Conservation (phyloP, 2,797 vertebrate species). For the Oreortyx pictus region DNA sequence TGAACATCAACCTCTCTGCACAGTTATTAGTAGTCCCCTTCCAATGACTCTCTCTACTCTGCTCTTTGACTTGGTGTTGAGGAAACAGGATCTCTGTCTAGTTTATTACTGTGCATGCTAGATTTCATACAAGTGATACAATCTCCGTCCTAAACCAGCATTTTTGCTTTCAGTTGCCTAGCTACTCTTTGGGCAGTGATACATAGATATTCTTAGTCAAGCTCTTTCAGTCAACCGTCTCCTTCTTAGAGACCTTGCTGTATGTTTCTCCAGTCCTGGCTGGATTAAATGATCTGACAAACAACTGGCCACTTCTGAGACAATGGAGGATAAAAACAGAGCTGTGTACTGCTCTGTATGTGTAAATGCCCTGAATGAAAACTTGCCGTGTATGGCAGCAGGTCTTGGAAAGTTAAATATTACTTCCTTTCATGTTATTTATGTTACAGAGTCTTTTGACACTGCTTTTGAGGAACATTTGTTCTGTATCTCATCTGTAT, state of each 20-base stretch:
- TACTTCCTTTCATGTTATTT: background rate
- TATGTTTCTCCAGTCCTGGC: rapidly evolving
- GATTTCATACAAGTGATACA: background rate
- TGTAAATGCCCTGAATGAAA: background rate
- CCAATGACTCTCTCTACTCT: background rate
- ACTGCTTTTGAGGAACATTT: background rate
- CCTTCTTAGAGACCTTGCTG: background rate
- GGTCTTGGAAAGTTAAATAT: background rate
- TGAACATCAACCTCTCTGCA: background rate
- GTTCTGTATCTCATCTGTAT: background rate
- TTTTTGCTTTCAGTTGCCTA: background rate
- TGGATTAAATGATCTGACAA: background rate
- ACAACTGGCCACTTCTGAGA: background rate
- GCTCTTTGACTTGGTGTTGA: background rate
- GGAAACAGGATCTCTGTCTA: background rate
- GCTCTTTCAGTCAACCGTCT: background rate
- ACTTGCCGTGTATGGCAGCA: rapidly evolving
- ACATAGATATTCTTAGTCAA: background rate
- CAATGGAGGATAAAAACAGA: background rate
- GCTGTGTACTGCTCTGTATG: background rate
- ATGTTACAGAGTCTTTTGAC: background rate
- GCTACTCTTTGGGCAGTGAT: background rate
- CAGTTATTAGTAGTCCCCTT: background rate
- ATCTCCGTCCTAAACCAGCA: background rate
- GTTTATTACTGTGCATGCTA: background rate